Conservation (phyloP, 2,888 invertebrate species). For the Perizoma flavofasciatum region DNA sequence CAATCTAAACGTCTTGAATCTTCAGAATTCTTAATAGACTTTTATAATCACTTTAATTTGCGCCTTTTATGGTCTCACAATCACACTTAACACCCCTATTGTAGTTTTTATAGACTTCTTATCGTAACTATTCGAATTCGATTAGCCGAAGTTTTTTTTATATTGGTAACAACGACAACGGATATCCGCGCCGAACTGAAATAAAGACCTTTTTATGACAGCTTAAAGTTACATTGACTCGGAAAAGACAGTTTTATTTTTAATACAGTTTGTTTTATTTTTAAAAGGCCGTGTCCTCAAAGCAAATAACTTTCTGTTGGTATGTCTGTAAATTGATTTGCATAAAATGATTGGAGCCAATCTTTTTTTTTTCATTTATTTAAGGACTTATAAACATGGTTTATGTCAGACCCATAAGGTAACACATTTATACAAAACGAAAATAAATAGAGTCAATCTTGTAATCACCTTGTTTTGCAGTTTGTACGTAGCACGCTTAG, state of each 20-base stretch:
- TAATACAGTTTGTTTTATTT: slow-evolving; percentile 1
- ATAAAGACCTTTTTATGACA: slow-evolving; percentile 19
- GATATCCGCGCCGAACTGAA: slow-evolving; percentile 19
- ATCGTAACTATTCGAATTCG: slow-evolving; percentile 12
- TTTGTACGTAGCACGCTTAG: too few relatives aligned
- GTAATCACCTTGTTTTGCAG: too few relatives aligned
- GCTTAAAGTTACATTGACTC: neutral
- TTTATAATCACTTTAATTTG: slow-evolving; percentile 10
- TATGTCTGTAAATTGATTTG: neutral
- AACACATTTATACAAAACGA: too few relatives aligned
- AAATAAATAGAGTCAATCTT: too few relatives aligned
- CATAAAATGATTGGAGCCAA: too few relatives aligned
- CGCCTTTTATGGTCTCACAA: slow-evolving; percentile 13
- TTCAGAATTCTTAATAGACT: neutral
- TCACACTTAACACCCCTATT: slow-evolving; percentile 13
- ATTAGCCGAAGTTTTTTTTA: slow-evolving; percentile 4
- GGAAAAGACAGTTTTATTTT: neutral
- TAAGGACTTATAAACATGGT: too few relatives aligned
- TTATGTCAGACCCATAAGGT: too few relatives aligned
- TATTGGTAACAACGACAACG: slow-evolving; percentile 2
- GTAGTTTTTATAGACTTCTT: slow-evolving; percentile 21
- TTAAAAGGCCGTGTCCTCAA: slow-evolving; percentile 8
- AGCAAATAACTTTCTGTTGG: neutral
- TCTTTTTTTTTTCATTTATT: too few relatives aligned
- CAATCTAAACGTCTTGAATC: neutral